phyloP scores from a whole-genome alignment of 2,888 invertebrate genomes.

The Notodonta ziczac region DNA sequence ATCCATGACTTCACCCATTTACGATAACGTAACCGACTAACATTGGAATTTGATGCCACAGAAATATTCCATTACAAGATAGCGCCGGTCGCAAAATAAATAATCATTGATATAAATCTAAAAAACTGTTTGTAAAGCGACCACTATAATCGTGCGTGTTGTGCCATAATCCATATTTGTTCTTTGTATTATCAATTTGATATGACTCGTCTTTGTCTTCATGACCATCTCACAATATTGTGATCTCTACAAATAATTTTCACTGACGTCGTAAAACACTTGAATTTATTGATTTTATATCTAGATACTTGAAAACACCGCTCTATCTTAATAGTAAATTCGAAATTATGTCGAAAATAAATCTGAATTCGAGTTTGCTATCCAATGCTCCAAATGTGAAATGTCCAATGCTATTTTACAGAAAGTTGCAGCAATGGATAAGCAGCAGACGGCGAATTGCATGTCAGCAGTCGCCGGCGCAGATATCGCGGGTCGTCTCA shows the following conservation, averaged over 20 bases:
- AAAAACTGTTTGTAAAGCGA: background rate
- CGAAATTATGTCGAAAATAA: background rate
- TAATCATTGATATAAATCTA: conserved; percentile 1
- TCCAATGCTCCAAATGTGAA: background rate
- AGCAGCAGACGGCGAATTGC: conserved; percentile 86
- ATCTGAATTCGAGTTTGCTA: too few relatives aligned
- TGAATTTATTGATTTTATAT: background rate
- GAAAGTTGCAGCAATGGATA: conserved; percentile 69
- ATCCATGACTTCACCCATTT: background rate
- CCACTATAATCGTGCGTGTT: background rate
- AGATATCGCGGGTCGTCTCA: conserved; percentile 87
- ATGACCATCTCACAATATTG: background rate
- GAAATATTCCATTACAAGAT: conserved; percentile 3
- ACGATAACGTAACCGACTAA: background rate
- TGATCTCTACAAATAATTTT: background rate
- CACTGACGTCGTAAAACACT: background rate
- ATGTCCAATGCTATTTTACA: conserved; percentile 40
- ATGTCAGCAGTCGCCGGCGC: conserved; percentile 89
- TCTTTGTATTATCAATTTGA: conserved; percentile 15
- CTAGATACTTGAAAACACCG: background rate
- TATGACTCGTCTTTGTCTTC: background rate
- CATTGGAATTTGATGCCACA: background rate
- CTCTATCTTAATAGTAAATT: background rate
- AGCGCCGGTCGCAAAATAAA: background rate
- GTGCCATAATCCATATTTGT: conserved; percentile 13